Conservation (phyloP, 2,113 vertebrate species). For the Serinus canaria region DNA sequence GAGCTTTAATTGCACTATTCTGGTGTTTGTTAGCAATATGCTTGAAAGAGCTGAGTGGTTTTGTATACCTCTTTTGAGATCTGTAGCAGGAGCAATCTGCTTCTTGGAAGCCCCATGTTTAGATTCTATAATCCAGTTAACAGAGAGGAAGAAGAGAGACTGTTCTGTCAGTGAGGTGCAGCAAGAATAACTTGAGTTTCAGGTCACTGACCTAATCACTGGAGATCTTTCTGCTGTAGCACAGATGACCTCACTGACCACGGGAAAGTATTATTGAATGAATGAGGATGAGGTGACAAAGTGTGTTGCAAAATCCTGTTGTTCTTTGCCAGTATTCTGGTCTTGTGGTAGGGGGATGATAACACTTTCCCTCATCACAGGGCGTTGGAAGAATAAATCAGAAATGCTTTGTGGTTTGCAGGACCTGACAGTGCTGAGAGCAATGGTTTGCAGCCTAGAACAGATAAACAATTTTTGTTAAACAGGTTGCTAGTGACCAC, state of each 20-base stretch:
- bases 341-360: not conserved
- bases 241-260: not conserved
- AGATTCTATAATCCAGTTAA: not conserved
- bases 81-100: not conserved
- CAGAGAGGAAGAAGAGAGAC: not conserved
- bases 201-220: not conserved
- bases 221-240: not conserved
- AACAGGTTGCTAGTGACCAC: not conserved
- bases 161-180: not conserved
- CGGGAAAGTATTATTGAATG: not conserved
- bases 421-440: not conserved
- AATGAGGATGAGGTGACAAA: not conserved
- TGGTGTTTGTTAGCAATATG: not conserved
- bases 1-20: not conserved
- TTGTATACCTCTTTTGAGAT: not conserved
- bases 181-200: slow-evolving; percentile 27
- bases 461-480: not conserved
- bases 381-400: not conserved
- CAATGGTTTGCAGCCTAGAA: not conserved
- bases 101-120: not conserved
- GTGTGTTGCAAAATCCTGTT: not conserved
- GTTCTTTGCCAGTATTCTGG: not conserved
- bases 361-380: not conserved
- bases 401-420: not conserved
- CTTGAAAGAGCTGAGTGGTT: not conserved